These are phyloP conservation scores for Chrysaora quinquecirrha DNA, from an alignment of 30 jellyfish, hydroid and myxozoan species.

Conservation along the genomic window DNA sequence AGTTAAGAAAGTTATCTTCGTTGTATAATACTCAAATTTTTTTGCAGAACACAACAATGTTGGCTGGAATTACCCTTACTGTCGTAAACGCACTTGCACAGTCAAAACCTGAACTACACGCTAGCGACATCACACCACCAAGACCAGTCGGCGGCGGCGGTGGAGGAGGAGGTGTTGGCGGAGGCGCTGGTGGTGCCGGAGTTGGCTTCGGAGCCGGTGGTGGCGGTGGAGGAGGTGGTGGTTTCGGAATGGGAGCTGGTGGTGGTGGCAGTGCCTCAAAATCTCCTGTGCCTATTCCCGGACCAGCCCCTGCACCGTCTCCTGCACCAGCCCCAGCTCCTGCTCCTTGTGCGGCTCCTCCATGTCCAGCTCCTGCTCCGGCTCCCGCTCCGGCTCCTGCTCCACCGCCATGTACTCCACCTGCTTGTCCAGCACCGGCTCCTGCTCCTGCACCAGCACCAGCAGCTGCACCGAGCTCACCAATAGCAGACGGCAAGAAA, in stretches of 20 bases:
- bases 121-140: constrained; percentile 71
- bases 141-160: constrained; percentile 59
- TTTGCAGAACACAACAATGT: constrained; percentile 90
- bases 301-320: constrained; percentile 79
- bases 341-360: constrained; percentile 87
- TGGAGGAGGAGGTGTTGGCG: constrained; percentile 57
- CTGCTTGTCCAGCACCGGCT: constrained; percentile 80
- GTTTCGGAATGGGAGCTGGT: constrained; percentile 44
- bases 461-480: constrained; percentile 68
- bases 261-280: constrained; percentile 48
- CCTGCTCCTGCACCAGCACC: constrained; percentile 87
- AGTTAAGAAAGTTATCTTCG: too few relatives aligned
- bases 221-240: constrained; percentile 47
- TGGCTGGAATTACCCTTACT: constrained; percentile 92
- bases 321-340: constrained; percentile 93
- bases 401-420: constrained; percentile 83
- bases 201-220: constrained; percentile 45
- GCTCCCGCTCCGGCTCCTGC: constrained; percentile 78
- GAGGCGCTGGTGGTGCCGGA: constrained; percentile 60
- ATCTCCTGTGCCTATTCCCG: constrained; percentile 65
- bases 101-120: constrained; percentile 60
- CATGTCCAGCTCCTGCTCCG: constrained; percentile 85
- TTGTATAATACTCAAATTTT: not conserved
- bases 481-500: constrained; percentile 74
- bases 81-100: constrained; percentile 97